phyloP scores from a whole-genome alignment of 2,797 vertebrate genomes.

The Apogon talboti region DNA sequence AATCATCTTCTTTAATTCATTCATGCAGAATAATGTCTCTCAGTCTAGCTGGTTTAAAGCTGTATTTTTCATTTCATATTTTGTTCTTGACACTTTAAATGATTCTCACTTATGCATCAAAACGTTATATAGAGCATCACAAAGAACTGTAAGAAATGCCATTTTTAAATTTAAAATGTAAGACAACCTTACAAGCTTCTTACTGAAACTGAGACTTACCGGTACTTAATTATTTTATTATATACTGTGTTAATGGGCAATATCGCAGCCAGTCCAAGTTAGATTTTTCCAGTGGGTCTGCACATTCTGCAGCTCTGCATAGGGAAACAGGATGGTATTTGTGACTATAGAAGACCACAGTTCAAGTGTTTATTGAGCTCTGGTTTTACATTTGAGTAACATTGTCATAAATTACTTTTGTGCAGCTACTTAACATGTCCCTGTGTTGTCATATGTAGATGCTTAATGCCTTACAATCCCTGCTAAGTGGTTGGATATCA shows the following conservation, averaged over 20 bases:
- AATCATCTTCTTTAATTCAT: neutral
- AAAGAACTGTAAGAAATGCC: too few relatives aligned
- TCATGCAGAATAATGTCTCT: neutral
- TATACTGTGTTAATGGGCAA: neutral
- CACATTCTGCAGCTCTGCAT: neutral
- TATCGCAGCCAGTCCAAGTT: neutral
- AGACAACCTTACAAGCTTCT: neutral
- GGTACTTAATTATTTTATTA: neutral
- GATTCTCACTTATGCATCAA: too few relatives aligned
- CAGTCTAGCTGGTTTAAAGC: neutral
- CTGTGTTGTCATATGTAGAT: conserved; percentile 2
- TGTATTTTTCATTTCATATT: neutral
- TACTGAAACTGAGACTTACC: neutral
- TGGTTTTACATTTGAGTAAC: neutral
- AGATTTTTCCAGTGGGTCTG: neutral
- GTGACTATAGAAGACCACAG: neutral
- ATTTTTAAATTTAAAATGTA: neutral
- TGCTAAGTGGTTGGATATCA: conserved; percentile 30
- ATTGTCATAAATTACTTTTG: neutral
- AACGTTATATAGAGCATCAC: neutral
- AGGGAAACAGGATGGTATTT: neutral
- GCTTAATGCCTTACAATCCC: conserved; percentile 4
- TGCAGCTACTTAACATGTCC: neutral
- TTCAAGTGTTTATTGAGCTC: too few relatives aligned
- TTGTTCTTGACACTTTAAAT: neutral